These are phyloP conservation scores for Aurelia aurita DNA, from an alignment of 30 jellyfish, hydroid and myxozoan species.

Conservation along the genomic window DNA sequence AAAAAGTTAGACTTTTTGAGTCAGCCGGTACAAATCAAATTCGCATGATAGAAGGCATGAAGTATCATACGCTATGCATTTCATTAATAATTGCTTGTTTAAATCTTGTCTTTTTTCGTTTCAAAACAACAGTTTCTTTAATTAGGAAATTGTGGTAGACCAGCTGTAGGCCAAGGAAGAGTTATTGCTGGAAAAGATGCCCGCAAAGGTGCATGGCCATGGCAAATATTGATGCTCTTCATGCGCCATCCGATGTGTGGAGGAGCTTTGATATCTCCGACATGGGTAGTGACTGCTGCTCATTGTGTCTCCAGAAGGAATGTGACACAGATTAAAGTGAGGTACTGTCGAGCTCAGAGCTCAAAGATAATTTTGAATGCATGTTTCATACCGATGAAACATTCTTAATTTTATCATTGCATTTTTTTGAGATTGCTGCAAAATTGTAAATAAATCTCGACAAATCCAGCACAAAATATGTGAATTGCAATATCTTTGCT, in stretches of 20 bases:
- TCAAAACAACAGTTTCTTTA: not conserved
- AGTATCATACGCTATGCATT: no score
- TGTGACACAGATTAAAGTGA: constrained; percentile 40
- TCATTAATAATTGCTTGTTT: no score
- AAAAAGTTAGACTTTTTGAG: no score
- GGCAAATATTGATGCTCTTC: constrained; percentile 87
- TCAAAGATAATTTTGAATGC: not conserved
- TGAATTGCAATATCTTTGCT: no score
- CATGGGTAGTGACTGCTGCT: constrained; percentile 94
- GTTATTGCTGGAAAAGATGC: constrained; percentile 89
- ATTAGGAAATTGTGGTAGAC: constrained; percentile 82
- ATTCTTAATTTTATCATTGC: no score
- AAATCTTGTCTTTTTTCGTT: no score
- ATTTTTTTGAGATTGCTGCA: no score
- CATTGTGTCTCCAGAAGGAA: constrained; percentile 80
- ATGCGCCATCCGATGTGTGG: constrained; percentile 87
- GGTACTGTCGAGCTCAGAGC: constrained; percentile 4
- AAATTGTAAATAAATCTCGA: no score
- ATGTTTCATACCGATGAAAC: no score
- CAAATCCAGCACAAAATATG: no score
- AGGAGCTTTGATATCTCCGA: constrained; percentile 80
- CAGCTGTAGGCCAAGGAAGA: constrained; percentile 68
- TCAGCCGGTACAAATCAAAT: no score
- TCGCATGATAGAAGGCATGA: no score
- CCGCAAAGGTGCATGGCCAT: constrained; percentile 91